A percentile compares a stretch with the other conserved stretches of the same genome.
phyloP scores from a whole-genome alignment of 2,113 vertebrate genomes.

The Syngnathus scovelli region DNA sequence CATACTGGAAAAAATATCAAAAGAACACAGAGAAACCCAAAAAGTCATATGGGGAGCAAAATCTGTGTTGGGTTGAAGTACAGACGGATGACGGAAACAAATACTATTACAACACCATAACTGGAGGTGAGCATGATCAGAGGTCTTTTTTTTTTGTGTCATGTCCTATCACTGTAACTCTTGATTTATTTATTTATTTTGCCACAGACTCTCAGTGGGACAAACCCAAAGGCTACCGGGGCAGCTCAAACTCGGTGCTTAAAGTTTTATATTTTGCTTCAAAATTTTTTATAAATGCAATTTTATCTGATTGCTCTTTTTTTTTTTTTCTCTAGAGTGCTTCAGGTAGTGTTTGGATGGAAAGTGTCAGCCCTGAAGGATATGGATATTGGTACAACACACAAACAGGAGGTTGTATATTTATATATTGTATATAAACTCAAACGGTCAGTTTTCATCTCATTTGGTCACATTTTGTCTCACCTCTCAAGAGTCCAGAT shows the following conservation, averaged over 20 bases:
- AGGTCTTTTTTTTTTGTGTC: background rate
- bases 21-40: conserved; percentile 15
- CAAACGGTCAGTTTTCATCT: background rate
- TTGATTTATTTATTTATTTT: background rate
- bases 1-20: conserved; percentile 20
- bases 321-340: conserved; percentile 35
- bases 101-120: conserved; percentile 87
- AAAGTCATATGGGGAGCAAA: conserved; percentile 3
- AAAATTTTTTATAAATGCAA: background rate
- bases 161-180: background rate
- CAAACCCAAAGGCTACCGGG: conserved; percentile 48
- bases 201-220: conserved; percentile 70
- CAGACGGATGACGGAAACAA: conserved; percentile 75
- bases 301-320: background rate
- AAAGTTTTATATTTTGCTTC: conserved; percentile 37
- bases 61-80: conserved; percentile 78
- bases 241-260: conserved; percentile 6
- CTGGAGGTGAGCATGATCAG: conserved; percentile 76
- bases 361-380: conserved; percentile 85
- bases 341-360: conserved; percentile 73
- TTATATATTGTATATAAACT: background rate
- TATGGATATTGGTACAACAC: conserved; percentile 88
- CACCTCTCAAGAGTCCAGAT: conserved; percentile 80
- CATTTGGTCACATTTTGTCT: background rate
- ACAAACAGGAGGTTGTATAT: conserved; percentile 78